These are phyloP conservation scores for Saccostrea glomerata DNA, from an alignment of 1,140 invertebrate genomes.

Conservation along the genomic window DNA sequence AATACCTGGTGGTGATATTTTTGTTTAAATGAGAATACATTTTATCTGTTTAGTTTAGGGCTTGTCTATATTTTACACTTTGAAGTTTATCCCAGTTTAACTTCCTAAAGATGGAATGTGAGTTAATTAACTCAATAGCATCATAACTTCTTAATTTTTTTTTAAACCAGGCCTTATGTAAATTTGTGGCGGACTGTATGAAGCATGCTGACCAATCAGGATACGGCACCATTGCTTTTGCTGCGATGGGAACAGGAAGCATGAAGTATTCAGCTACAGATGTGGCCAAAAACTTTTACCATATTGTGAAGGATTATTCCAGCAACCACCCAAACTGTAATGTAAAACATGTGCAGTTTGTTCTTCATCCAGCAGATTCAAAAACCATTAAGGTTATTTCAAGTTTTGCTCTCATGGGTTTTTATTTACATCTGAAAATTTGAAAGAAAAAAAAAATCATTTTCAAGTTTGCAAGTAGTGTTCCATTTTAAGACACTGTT, in stretches of 20 bases:
- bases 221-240: conserved; percentile 59
- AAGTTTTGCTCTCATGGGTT: neutral
- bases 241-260: conserved; percentile 68
- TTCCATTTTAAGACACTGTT: no score
- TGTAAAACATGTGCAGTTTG: conserved; percentile 62
- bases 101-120: no score
- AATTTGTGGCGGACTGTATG: conserved; percentile 55
- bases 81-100: no score
- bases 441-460: neutral
- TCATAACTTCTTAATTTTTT: no score
- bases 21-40: neutral
- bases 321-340: conserved; percentile 37
- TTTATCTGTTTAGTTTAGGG: neutral
- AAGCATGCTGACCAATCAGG: conserved; percentile 49
- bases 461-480: neutral
- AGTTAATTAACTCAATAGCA: no score
- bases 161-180: conserved; percentile 53
- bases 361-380: conserved; percentile 64
- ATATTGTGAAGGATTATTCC: conserved; percentile 52
- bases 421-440: no score
- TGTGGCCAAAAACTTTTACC: conserved; percentile 66
- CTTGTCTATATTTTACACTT: neutral
- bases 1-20: neutral
- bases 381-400: conserved; percentile 55
- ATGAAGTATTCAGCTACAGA: conserved; percentile 58